phyloP scores from a whole-genome alignment of 2,888 invertebrate species.

The Rotaria sp. region DNA sequence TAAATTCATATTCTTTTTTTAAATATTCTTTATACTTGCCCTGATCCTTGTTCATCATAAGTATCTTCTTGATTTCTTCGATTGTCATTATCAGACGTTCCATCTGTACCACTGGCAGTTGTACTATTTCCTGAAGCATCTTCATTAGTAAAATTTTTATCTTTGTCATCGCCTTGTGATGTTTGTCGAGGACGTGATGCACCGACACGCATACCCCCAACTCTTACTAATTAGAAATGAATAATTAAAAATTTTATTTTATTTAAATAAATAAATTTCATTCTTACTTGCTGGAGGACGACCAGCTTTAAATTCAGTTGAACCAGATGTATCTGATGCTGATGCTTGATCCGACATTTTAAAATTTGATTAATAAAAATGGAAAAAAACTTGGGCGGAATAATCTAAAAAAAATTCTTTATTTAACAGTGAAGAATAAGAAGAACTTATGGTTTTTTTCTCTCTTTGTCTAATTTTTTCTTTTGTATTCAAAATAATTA shows the following conservation, averaged over 20 bases:
- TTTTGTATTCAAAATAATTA: neutral
- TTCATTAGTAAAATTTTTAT: neutral
- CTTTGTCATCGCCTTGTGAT: conserved; percentile 23
- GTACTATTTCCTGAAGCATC: neutral
- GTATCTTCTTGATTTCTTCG: neutral
- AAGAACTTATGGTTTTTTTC: neutral
- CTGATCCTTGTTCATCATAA: neutral
- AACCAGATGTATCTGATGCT: neutral
- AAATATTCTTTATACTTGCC: neutral
- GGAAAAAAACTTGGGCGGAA: neutral
- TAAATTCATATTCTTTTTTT: neutral
- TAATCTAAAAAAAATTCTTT: neutral
- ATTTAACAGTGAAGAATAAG: neutral
- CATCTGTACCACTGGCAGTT: neutral
- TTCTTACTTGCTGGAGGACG: neutral
- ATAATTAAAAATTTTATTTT: neutral
- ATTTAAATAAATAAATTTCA: neutral
- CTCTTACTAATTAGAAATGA: neutral
- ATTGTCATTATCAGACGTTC: neutral
- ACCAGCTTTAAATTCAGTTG: neutral
- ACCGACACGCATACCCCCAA: conserved; percentile 5
- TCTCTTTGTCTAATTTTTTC: neutral
- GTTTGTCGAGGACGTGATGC: conserved; percentile 6
- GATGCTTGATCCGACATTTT: neutral
- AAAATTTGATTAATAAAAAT: neutral